A percentile compares a stretch with the other conserved stretches of the same genome.
phyloP scores from a whole-genome alignment of 2,797 vertebrate species.

The Enteromius afrohamiltoni region DNA sequence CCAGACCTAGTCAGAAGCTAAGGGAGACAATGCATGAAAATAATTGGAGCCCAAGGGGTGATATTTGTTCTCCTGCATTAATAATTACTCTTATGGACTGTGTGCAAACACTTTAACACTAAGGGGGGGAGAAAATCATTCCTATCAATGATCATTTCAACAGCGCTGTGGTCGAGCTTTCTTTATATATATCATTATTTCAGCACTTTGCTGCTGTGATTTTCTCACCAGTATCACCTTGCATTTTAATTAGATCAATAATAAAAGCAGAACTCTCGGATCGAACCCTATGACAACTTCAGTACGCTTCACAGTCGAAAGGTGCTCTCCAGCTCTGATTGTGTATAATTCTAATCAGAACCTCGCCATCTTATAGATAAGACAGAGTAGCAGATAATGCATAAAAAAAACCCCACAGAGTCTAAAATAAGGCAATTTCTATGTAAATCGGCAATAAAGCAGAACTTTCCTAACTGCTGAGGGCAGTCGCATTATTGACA shows the following conservation, averaged over 20 bases:
- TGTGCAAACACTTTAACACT: conserved; percentile 70
- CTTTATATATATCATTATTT: conserved; percentile 45
- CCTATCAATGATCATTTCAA: conserved; percentile 75
- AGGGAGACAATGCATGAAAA: conserved; percentile 82
- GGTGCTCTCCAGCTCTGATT: conserved; percentile 51
- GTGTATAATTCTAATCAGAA: conserved; percentile 66
- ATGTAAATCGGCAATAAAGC: conserved; percentile 99
- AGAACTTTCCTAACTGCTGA: conserved; percentile 95
- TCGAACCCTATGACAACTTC: conserved; percentile 28
- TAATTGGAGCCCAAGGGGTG: conserved; percentile 86
- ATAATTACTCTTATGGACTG: conserved; percentile 81
- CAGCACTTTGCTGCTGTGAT: conserved; percentile 67
- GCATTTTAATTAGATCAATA: conserved; percentile 60
- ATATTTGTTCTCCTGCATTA: conserved; percentile 85
- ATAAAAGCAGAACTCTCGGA: conserved; percentile 41
- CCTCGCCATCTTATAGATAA: conserved; percentile 65
- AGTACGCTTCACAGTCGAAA: conserved; percentile 34
- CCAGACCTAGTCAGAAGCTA: conserved; percentile 70
- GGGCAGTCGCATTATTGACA: conserved; percentile 93
- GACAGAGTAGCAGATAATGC: conserved; percentile 70
- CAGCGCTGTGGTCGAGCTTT: conserved; percentile 60
- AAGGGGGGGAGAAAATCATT: conserved; percentile 71
- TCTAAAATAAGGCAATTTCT: conserved; percentile 99
- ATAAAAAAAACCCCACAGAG: conserved; percentile 81
- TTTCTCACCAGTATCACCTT: conserved; percentile 56